These are phyloP conservation scores for Nothocercus julius DNA, from an alignment of 2,113 vertebrate species.

Conservation along the genomic window DNA sequence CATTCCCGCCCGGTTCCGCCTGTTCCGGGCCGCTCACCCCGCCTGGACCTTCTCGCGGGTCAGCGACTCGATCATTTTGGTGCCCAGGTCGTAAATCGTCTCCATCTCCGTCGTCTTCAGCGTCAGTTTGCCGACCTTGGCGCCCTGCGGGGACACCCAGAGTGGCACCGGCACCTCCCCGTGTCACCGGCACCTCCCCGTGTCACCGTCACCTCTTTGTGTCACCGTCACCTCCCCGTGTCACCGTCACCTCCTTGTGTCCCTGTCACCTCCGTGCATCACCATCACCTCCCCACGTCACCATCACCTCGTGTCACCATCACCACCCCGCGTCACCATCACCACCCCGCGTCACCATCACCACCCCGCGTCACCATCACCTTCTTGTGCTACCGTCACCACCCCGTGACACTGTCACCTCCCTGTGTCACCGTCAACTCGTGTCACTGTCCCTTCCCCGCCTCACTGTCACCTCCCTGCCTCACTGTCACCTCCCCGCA, in stretches of 20 bases:
- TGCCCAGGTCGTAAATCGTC: conserved; percentile 93
- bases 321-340: no score
- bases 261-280: not conserved
- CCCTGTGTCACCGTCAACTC: not conserved
- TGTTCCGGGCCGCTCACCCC: conserved; percentile 79
- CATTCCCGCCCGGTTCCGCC: no score
- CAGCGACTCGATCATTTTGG: conserved; percentile 95
- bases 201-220: not conserved
- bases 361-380: no score
- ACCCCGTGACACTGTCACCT: not conserved
- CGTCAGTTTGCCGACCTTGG: conserved; percentile 93
- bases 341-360: no score
- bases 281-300: no score
- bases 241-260: not conserved
- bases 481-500: no score
- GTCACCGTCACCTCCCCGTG: no score
- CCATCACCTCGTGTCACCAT: no score
- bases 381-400: no score
- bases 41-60: conserved; percentile 95
- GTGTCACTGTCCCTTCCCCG: no score
- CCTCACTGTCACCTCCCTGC: no score
- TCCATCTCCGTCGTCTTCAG: conserved; percentile 97
- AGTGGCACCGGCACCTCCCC: not conserved
- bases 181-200: not conserved
- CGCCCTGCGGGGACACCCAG: conserved; percentile 74